Base-by-base conservation (phyloP, 2,888 invertebrate species). In the Tetranychus truncatus region DNA sequence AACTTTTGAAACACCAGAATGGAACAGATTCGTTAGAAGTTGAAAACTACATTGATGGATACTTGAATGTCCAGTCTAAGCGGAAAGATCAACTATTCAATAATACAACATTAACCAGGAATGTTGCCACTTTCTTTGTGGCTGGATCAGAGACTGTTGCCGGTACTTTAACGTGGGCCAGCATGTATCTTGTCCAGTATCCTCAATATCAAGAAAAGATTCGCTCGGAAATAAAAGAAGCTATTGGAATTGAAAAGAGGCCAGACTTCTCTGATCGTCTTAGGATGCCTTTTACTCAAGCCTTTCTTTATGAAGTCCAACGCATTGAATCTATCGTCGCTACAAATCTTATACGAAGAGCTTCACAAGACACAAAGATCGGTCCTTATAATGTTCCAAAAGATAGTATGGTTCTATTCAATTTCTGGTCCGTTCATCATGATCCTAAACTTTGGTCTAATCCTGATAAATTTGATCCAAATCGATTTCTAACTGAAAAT, bases 381-480 rank as follows among this genome's bases (percentile, higher is more conserved):
- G 21, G 20, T 21, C 6, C 11, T 7, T 20, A 5, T 18, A 24
- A 46, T 11, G 20, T 75, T n/a, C 65, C 71, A 11, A 24, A 75
- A 66, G 75, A 46, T 7, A 72, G 55, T 2, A 8, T n/a, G 9
- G n/a, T 75, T 34, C 55, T 75, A 11, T 11, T 69, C 69, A 69
- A 69, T 21, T 69, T 24, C 1, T 69, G 34, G 9, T 20, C 69
- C 5, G 15, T 75, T 4, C 55, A 55, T 44, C 75, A 72, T 8
- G 46, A 65, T 24, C 6, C 7, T 0, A 75, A n/a, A 6, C 34
- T 75, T 21, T 75, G 72, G 72, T 1, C 46, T 20, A 34, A 75
- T 11, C 73, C 75, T 1, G 71, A 75, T 3, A 20, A 66, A 46
- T 75, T 75, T 44, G 44, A 75, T 45, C 75, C 75, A 7, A 20